Base-by-base conservation (phyloP, 2,797 vertebrate species). In the Micropoecilia bifurca region DNA sequence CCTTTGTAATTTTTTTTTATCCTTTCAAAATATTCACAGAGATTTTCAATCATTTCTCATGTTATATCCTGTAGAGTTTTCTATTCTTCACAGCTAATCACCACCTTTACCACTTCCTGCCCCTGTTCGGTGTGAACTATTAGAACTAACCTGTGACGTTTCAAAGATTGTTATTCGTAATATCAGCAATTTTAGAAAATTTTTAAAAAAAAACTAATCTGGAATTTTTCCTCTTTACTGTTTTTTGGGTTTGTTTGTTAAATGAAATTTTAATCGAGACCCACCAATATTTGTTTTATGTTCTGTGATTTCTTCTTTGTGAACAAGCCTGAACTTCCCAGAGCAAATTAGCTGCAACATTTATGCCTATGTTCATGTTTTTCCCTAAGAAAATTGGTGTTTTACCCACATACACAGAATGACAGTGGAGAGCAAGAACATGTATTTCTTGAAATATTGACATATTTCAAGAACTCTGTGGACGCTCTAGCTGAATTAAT, bases 11-110 rank as follows among this genome's bases (percentile, higher is more conserved):
- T 30, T 82, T 76, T 77, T 50, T 77, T 73, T 78, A 46, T 76
- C 80, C 46, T 74, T n/a, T 36, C 48, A 30, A 10, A 18, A 39
- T 14, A 22, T 63, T 63, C 18, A 25, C 75, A 48, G n/a, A 39
- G 22, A 45, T 25, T 53, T n/a, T 18, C 33, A 80, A 36, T 68
- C 22, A 55, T 76, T 3, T 43, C 75, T 50, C 57, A 57, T 68
- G 46, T 71, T 20, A 13, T 73, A 71, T 91, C 84, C 68, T 85
- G 73, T 69, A 75, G 6, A 79, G 75, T 83, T 90, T 85, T 88
- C 88, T 85, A 89, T 89, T 90, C 77, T 90, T 84, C 82, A 79
- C 82, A 87, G 86, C 36, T 90, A 91, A 94, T 93, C 93, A 95
- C 94, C 91, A 91, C 87, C 73, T 91, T 88, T 89, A 87, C 76